phyloP scores from a whole-genome alignment of 2,797 vertebrate species.

The Myotis pilosus region DNA sequence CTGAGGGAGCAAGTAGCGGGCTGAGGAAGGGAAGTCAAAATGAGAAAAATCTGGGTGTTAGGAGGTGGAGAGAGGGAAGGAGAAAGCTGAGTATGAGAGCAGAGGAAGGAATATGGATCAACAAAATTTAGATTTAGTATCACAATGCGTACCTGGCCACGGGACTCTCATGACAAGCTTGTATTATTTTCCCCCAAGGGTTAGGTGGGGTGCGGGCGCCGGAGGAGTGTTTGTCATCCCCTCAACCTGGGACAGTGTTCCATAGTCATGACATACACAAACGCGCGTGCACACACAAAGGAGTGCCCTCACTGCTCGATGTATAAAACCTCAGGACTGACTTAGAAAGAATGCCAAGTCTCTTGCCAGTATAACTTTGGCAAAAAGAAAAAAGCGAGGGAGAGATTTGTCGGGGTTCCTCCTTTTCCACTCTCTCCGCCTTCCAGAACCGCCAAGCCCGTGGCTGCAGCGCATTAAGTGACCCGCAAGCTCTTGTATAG shows the following conservation, averaged over 20 bases:
- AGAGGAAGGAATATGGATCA: background rate
- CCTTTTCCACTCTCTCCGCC: background rate
- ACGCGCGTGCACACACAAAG: background rate
- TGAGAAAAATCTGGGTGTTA: conserved; percentile 37
- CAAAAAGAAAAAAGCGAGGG: background rate
- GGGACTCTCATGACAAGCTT: background rate
- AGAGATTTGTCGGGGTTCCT: background rate
- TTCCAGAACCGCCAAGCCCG: conserved; percentile 26
- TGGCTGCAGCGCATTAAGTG: background rate
- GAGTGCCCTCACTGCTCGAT: background rate
- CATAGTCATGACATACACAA: conserved; percentile 24
- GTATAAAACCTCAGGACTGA: conserved; percentile 42
- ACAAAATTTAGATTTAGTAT: conserved; percentile 53
- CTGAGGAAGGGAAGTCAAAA: conserved; percentile 35
- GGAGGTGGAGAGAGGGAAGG: conserved; percentile 8
- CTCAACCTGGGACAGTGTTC: conserved; percentile 54
- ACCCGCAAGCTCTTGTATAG: background rate
- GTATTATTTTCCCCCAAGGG: background rate
- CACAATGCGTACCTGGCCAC: background rate
- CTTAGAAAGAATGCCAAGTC: conserved; percentile 58
- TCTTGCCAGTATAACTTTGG: conserved; percentile 66
- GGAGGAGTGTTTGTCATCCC: background rate
- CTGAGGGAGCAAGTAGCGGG: conserved; percentile 54
- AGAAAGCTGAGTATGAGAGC: conserved; percentile 2
- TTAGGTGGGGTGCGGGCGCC: background rate